Conservation (phyloP, 2,888 invertebrate species). For the Blastobasis adustella region DNA sequence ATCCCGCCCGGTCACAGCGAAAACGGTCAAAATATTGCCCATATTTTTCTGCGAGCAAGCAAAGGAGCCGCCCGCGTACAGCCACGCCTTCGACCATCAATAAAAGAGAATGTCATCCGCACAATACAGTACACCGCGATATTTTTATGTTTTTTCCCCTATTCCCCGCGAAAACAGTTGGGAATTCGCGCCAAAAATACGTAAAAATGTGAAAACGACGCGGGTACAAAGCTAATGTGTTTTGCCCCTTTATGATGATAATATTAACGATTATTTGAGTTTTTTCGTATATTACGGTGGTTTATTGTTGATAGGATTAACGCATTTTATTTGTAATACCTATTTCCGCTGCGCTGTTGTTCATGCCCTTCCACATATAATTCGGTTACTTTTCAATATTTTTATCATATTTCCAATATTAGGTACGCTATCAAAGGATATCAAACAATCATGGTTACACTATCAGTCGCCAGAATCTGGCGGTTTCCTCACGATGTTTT, state of each 20-base stretch:
- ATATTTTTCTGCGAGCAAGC: conserved; percentile 17
- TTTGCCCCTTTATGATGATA: conserved; percentile 16
- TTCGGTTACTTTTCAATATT: too few species aligned
- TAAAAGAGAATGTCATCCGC: conserved; percentile 34
- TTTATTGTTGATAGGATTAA: neutral
- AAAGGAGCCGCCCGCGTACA: conserved; percentile 33
- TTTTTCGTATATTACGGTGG: neutral
- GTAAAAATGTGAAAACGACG: conserved; percentile 26
- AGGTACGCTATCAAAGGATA: too few species aligned
- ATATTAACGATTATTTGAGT: conserved; percentile 6
- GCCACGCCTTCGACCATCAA: conserved; percentile 49
- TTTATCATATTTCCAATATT: too few species aligned
- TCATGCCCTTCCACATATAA: too few species aligned
- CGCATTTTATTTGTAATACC: too few species aligned
- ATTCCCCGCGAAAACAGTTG: conserved; percentile 25
- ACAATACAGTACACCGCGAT: conserved; percentile 32
- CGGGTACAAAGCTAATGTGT: conserved; percentile 18
- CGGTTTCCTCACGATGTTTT: too few species aligned
- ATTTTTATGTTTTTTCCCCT: conserved; percentile 15
- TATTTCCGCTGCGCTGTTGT: too few species aligned
- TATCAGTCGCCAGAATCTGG: too few species aligned
- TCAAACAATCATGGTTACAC: too few species aligned
- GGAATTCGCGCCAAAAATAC: conserved; percentile 19
- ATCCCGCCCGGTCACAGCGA: too few species aligned
- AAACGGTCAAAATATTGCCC: neutral